Evolutionary conservation across 2,888 invertebrate species (phyloP), one percentile per base, ranked within the genome.

Genomic region (Drepana falcataria): DNA sequence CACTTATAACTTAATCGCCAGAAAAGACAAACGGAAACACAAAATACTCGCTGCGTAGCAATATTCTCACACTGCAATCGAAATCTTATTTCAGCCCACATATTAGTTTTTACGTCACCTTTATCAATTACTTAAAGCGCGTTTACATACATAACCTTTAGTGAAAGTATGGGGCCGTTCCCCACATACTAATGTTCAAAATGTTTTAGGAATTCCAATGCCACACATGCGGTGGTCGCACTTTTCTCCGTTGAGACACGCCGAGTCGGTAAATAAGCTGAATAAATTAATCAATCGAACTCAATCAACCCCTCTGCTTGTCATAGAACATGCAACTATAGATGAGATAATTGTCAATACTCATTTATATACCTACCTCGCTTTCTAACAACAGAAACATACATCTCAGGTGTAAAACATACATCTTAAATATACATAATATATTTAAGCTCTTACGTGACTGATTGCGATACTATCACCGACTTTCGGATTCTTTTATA

Each of bases 101-200:
- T 69, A 68, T 69, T 65, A 66, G 65, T 68, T 74, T 85, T 86
- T 85, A 85, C 84, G 86, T 89, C 84, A 90, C 83, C 71, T 79
- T 44, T 84, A 86, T 83, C 82, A 84, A 83, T 82, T 79, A 81
- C 81, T 84, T 82, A 79, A 75, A 75, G 74, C 74, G 75, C 80
- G 84, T 88, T 88, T 87, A 85, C 82, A 87, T 79, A 89, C 87
- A 87, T 87, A 89, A 90, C 86, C 81, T 83, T 76, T 79, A 89
- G 90, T 90, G 90, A 91, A 91, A 91, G 90, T 91, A 79, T 68
- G 80, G 73, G 65, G 68, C 84, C 75, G 74, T 83, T 80, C 74
- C 68, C 67, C 78, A 77, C 88, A 90, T 90, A 89, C 89, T 88
- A 89, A 90, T 90, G 87, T 72, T 81, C 73, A 79, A 85, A 88